Evolutionary conservation across 2,888 invertebrate genomes (phyloP).

Genomic region (Neria commutata): DNA sequence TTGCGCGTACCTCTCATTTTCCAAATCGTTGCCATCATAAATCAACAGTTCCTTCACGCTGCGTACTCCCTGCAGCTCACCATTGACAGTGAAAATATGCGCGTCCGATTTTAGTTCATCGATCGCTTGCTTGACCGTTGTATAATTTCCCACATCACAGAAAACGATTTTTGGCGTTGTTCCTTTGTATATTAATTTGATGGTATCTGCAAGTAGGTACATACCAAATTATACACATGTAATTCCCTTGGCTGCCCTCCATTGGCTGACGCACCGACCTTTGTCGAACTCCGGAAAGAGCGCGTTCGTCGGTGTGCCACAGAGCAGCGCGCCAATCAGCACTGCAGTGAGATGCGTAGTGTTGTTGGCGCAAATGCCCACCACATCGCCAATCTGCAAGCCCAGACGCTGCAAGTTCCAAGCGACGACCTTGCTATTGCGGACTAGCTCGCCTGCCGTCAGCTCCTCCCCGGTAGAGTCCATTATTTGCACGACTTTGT

Average conservation of each 20-base stretch:
- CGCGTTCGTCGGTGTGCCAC: slow-evolving; percentile 36
- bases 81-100: slow-evolving; percentile 46
- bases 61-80: slow-evolving; percentile 37
- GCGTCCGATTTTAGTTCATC: slow-evolving; percentile 37
- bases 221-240: neutral
- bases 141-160: slow-evolving; percentile 50
- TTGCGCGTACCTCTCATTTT: slow-evolving; percentile 30
- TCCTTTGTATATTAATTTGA: slow-evolving; percentile 45
- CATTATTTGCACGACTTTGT: slow-evolving; percentile 34
- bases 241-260: neutral
- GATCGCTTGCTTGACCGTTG: slow-evolving; percentile 37
- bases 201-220: slow-evolving; percentile 45
- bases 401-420: too few species aligned
- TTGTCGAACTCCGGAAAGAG: slow-evolving; percentile 32
- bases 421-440: slow-evolving; percentile 25
- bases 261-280: too few species aligned
- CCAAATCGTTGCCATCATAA: too few species aligned
- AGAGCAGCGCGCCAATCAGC: slow-evolving; percentile 33
- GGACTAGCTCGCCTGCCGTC: slow-evolving; percentile 30
- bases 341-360: slow-evolving; percentile 33
- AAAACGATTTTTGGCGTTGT: slow-evolving; percentile 55
- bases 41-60: slow-evolving; percentile 41
- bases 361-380: slow-evolving; percentile 37
- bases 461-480: slow-evolving; percentile 28
- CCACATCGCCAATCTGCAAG: slow-evolving; percentile 39